Percentiles rank a stretch among this genome's conserved stretches.
Conservation (phyloP, 2,797 vertebrate species). For the Syngnathus acus region DNA sequence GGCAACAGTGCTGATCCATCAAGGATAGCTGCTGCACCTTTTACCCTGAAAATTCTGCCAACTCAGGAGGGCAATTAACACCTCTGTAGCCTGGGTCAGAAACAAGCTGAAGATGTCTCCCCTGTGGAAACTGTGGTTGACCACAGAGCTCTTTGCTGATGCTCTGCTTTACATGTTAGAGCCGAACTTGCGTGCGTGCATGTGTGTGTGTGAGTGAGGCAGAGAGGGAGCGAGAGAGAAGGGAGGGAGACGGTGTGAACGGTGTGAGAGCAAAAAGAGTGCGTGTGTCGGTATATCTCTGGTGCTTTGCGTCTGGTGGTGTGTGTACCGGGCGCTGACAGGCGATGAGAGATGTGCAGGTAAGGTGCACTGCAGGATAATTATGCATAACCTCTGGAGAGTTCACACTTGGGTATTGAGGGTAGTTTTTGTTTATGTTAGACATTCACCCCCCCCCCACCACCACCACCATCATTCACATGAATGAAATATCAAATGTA, state of each 20-base stretch:
- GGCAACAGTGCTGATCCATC: slow-evolving; percentile 87
- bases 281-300: slow-evolving; percentile 2
- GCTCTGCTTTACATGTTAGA: slow-evolving; percentile 30
- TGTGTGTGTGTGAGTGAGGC: slow-evolving; percentile 15
- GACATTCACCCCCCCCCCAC: slow-evolving; percentile 36
- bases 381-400: slow-evolving; percentile 68
- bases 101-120: slow-evolving; percentile 77
- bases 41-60: slow-evolving; percentile 82
- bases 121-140: slow-evolving; percentile 55
- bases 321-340: slow-evolving; percentile 46
- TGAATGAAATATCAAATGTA: slow-evolving; percentile 73
- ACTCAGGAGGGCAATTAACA: slow-evolving; percentile 89
- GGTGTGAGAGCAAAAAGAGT: slow-evolving; percentile 1
- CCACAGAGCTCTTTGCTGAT: slow-evolving; percentile 60
- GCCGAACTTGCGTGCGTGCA: slow-evolving; percentile 19
- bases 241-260: background rate
- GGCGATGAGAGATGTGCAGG: slow-evolving; percentile 55
- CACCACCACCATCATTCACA: slow-evolving; percentile 39
- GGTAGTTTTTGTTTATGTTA: slow-evolving; percentile 67
- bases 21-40: slow-evolving; percentile 79
- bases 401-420: slow-evolving; percentile 60
- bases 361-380: slow-evolving; percentile 67
- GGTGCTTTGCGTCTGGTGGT: slow-evolving; percentile 31
- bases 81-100: slow-evolving; percentile 76
- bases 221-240: background rate